Conservation (phyloP, 2,888 invertebrate genomes). For the Teinopalpus imperialis region DNA sequence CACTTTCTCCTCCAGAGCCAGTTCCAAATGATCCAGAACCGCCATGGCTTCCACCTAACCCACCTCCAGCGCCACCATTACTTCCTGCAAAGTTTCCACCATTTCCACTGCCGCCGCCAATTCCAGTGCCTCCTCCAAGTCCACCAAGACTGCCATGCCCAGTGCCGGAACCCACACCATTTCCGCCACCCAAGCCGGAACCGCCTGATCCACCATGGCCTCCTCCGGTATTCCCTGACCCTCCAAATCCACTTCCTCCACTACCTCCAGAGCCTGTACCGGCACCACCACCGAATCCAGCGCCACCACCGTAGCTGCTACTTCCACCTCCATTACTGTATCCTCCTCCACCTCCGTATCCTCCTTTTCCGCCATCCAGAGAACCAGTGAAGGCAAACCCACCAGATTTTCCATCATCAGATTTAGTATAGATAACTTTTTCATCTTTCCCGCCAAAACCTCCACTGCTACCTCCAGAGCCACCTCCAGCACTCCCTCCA, state of each 20-base stretch:
- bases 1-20: constrained; percentile 41
- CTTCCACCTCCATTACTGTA: constrained; percentile 55
- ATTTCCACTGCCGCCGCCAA: constrained; percentile 22
- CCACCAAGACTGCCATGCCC: constrained; percentile 30
- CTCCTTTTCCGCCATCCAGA: constrained; percentile 52
- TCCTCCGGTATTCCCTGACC: constrained; percentile 29
- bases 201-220: constrained; percentile 28
- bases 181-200: constrained; percentile 23
- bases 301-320: constrained; percentile 41
- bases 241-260: constrained; percentile 23
- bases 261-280: constrained; percentile 38
- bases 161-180: constrained; percentile 23
- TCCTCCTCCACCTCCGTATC: constrained; percentile 64
- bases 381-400: constrained; percentile 64
- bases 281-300: constrained; percentile 41
- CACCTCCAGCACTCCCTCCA: constrained; percentile 30
- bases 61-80: constrained; percentile 46
- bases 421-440: constrained; percentile 55
- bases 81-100: constrained; percentile 61
- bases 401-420: constrained; percentile 63
- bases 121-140: constrained; percentile 24
- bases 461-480: constrained; percentile 25
- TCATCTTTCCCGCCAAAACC: constrained; percentile 42
- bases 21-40: constrained; percentile 47
- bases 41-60: constrained; percentile 23